These are phyloP conservation scores for Sula dactylatra DNA, from an alignment of 2,113 vertebrate genomes.

Conservation along the genomic window DNA sequence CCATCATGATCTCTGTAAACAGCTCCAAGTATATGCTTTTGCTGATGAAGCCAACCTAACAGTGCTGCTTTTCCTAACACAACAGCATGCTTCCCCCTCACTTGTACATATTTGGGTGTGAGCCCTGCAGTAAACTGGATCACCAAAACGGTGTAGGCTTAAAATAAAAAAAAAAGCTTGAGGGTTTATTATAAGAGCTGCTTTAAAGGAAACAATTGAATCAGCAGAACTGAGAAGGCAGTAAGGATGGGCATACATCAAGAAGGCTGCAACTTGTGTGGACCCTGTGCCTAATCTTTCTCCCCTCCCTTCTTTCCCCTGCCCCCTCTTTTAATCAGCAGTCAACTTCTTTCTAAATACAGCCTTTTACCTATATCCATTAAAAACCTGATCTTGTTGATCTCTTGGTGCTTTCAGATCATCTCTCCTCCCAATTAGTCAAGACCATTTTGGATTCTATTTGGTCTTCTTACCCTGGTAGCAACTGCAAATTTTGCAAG, in stretches of 20 bases:
- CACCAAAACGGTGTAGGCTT: background rate
- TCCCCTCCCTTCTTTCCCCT: background rate
- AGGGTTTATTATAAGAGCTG: background rate
- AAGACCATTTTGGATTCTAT: background rate
- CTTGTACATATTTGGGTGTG: background rate
- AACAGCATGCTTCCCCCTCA: background rate
- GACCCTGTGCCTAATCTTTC: background rate
- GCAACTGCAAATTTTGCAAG: background rate
- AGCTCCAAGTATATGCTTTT: background rate
- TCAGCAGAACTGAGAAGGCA: background rate
- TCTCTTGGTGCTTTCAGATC: background rate
- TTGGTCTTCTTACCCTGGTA: background rate
- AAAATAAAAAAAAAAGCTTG: background rate
- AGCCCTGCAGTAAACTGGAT: background rate
- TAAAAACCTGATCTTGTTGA: background rate
- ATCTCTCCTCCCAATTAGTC: background rate
- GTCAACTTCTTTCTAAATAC: background rate
- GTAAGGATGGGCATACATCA: background rate
- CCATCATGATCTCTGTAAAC: background rate
- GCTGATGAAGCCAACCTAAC: background rate
- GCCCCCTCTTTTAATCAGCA: background rate
- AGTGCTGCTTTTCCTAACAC: background rate
- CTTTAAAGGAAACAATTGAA: background rate
- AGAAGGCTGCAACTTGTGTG: background rate
- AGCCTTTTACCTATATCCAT: background rate